Conservation (phyloP, 2,113 vertebrate genomes). For the Cochlearius cochlearius region DNA sequence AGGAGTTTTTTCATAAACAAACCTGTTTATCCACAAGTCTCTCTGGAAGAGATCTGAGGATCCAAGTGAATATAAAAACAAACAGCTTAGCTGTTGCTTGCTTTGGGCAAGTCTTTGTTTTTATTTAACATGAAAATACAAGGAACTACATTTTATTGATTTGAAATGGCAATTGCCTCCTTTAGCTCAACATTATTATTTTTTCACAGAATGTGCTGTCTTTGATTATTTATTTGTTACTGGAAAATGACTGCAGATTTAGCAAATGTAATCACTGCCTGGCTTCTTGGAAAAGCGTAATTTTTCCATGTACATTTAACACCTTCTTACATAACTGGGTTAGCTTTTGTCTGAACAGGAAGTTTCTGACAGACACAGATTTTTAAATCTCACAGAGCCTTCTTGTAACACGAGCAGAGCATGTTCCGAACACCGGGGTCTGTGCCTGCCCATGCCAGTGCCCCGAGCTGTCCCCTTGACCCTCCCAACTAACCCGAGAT, state of each 20-base stretch:
- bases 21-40: slow-evolving; percentile 21
- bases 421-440: background rate
- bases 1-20: slow-evolving; percentile 44
- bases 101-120: slow-evolving; percentile 10
- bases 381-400: slow-evolving; percentile 21
- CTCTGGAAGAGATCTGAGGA: slow-evolving; percentile 1
- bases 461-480: background rate
- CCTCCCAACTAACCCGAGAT: background rate
- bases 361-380: background rate
- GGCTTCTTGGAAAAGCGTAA: slow-evolving; percentile 29
- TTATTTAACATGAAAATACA: slow-evolving; percentile 39
- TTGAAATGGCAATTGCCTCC: slow-evolving; percentile 46
- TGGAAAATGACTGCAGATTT: slow-evolving; percentile 50
- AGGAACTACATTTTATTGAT: slow-evolving; percentile 32
- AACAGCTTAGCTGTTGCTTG: slow-evolving; percentile 7
- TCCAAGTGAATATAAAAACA: slow-evolving; percentile 6
- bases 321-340: slow-evolving; percentile 57
- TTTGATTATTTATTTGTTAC: slow-evolving; percentile 54
- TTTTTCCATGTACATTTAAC: slow-evolving; percentile 44
- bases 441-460: background rate
- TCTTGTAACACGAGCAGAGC: background rate
- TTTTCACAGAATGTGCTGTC: slow-evolving; percentile 24
- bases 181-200: slow-evolving; percentile 31
- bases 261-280: slow-evolving; percentile 30
- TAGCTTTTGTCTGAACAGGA: slow-evolving; percentile 51